phyloP scores from a whole-genome alignment of 2,113 vertebrate genomes.

The Tachycineta bicolor region DNA sequence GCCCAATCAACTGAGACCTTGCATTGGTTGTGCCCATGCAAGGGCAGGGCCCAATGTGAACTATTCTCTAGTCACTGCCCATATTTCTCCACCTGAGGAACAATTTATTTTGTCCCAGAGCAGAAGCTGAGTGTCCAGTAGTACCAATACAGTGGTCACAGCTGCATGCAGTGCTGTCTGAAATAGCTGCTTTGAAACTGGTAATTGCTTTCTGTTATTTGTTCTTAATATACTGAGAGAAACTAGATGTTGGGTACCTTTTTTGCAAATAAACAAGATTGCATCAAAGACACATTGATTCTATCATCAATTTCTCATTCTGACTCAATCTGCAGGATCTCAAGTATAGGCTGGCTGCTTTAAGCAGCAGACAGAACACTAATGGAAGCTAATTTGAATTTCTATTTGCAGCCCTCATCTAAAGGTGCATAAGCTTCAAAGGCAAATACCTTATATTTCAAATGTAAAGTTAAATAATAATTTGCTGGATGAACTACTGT shows the following conservation, averaged over 20 bases:
- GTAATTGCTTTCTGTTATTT: not conserved
- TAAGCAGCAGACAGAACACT: not conserved
- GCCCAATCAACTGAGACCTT: not conserved
- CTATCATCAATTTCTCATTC: not conserved
- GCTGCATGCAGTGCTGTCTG: not conserved
- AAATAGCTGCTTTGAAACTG: not conserved
- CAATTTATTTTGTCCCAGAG: not conserved
- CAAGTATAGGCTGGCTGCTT: not conserved
- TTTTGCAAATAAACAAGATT: not conserved
- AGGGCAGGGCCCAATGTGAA: not conserved
- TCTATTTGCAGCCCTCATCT: not conserved
- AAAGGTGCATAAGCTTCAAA: slow-evolving; percentile 1
- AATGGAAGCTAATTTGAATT: not conserved
- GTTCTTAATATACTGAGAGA: not conserved
- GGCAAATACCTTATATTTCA: not conserved
- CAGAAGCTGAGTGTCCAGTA: not conserved
- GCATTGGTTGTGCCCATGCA: not conserved
- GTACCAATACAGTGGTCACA: not conserved
- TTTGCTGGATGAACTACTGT: not conserved
- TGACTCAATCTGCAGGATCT: not conserved
- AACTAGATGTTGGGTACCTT: not conserved
- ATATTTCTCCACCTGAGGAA: not conserved
- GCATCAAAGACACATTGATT: not conserved
- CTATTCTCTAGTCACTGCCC: not conserved
- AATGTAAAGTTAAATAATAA: not conserved